phyloP scores from a whole-genome alignment of 2,888 invertebrate genomes.

The Drosophila longiperda region DNA sequence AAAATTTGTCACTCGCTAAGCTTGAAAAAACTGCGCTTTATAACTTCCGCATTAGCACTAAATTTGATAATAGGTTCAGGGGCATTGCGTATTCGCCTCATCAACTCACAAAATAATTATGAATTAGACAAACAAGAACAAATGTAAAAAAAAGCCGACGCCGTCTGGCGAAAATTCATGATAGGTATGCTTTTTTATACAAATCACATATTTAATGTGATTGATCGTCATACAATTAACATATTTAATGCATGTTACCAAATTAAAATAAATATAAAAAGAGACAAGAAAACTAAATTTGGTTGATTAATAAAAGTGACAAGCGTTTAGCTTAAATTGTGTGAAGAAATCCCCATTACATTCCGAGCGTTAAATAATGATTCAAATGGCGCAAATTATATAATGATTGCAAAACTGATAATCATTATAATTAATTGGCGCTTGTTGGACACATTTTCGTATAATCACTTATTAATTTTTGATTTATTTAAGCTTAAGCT shows the following conservation, averaged over 20 bases:
- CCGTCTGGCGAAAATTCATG: not conserved
- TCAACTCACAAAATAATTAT: slow-evolving; percentile 7
- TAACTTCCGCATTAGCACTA: not conserved
- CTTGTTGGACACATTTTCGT: slow-evolving; percentile 27
- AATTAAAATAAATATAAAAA: slow-evolving; percentile 3
- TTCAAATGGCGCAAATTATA: slow-evolving; percentile 12
- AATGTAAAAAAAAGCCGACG: not conserved
- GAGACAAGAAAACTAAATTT: slow-evolving; percentile 8
- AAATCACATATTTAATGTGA: not conserved
- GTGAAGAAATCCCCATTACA: slow-evolving; percentile 16
- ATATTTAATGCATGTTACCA: not conserved
- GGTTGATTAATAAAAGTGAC: slow-evolving; percentile 11
- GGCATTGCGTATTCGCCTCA: slow-evolving; percentile 45
- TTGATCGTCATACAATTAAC: not conserved
- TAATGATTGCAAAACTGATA: slow-evolving; percentile 29
- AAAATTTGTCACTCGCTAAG: not conserved
- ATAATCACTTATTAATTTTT: not conserved
- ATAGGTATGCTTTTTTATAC: not conserved
- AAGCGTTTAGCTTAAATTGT: slow-evolving; percentile 19
- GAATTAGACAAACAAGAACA: not conserved
- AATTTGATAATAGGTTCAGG: not conserved
- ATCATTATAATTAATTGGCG: slow-evolving; percentile 2
- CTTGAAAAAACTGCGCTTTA: not conserved
- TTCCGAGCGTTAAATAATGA: slow-evolving; percentile 24
- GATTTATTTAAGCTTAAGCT: not conserved